Evolutionary conservation across 2,888 invertebrate species (phyloP).

Genomic region (Tachina fera): DNA sequence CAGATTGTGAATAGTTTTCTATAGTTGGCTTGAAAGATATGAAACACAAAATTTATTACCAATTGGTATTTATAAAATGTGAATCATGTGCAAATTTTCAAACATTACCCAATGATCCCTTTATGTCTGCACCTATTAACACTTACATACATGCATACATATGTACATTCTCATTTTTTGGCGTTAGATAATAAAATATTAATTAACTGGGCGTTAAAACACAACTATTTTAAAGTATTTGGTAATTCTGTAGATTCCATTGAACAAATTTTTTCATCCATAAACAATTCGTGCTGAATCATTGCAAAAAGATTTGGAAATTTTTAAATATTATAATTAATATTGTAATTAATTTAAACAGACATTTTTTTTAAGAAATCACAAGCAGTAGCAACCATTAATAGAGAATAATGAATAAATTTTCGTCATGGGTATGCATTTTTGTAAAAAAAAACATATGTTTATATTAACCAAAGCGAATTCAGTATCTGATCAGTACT

Average conservation of each 20-base stretch:
- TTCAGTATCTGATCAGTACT: too few relatives aligned
- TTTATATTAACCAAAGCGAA: too few relatives aligned
- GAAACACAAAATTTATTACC: background rate
- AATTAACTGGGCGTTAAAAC: constrained; percentile 13
- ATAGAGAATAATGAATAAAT: constrained; percentile 3
- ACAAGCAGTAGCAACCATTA: constrained; percentile 4
- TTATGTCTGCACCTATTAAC: constrained; percentile 13
- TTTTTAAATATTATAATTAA: constrained; percentile 22
- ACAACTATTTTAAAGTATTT: constrained; percentile 32
- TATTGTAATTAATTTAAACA: constrained; percentile 11
- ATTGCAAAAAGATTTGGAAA: constrained; percentile 13
- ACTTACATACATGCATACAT: background rate
- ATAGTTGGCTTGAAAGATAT: background rate
- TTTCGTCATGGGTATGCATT: background rate
- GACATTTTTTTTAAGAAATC: constrained; percentile 49
- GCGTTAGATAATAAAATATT: constrained; percentile 12
- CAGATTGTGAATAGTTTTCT: background rate
- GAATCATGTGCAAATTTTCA: constrained; percentile 1
- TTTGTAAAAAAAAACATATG: background rate
- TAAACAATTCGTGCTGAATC: constrained; percentile 16
- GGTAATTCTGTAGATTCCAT: constrained; percentile 10
- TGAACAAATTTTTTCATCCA: constrained; percentile 1
- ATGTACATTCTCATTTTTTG: background rate
- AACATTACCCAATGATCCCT: constrained; percentile 1
- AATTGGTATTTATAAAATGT: background rate